phyloP scores from a whole-genome alignment of 2,888 invertebrate species.

The Sarcophaga carnaria region DNA sequence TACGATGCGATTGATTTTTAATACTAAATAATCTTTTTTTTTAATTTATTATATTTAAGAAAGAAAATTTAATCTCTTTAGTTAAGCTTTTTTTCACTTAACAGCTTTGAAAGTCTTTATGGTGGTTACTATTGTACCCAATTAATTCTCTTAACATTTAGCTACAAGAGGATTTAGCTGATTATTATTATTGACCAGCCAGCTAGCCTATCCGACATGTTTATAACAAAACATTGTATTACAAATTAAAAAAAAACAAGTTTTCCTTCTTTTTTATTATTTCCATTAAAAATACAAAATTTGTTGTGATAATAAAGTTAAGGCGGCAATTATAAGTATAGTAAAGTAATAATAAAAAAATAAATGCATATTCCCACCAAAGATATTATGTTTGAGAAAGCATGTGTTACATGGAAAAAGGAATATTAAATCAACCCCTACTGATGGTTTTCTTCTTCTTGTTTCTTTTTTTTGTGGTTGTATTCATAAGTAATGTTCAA shows the following conservation, averaged over 20 bases:
- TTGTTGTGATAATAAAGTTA: neutral
- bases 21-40: too few relatives aligned
- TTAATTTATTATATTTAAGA: too few relatives aligned
- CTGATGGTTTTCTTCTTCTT: neutral
- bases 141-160: too few relatives aligned
- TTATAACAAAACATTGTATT: neutral
- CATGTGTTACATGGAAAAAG: neutral
- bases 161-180: too few relatives aligned
- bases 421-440: neutral
- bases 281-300: conserved; percentile 49
- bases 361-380: conserved; percentile 18
- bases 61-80: too few relatives aligned
- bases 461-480: neutral
- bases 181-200: too few relatives aligned
- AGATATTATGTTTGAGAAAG: neutral
- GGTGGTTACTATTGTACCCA: too few relatives aligned
- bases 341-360: neutral
- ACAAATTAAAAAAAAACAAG: neutral
- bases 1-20: too few relatives aligned
- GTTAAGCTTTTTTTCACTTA: too few relatives aligned
- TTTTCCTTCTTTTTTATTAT: neutral
- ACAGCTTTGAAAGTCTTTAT: too few relatives aligned
- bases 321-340: neutral
- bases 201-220: neutral
- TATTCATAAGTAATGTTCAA: conserved; percentile 37